Evolutionary conservation across 2,888 invertebrate species (phyloP), one percentile per base, ranked within the genome.

Genomic region (Oxystoma pomonae): DNA sequence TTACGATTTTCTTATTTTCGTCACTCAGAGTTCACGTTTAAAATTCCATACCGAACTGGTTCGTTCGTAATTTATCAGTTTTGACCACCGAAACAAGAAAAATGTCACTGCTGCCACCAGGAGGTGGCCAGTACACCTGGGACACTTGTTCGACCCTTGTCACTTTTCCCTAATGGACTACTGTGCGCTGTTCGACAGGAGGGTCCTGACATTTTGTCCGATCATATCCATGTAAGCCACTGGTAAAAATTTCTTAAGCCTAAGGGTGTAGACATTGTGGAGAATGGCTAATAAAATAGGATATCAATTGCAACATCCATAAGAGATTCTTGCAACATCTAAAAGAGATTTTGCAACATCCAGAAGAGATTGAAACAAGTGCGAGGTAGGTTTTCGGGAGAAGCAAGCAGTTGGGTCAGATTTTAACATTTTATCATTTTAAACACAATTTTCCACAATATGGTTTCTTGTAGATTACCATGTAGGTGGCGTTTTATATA

Each of bases 1-100:
- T 86, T 59, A 82, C 80, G 59, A 83, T 80, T 63, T 81, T 80
- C 67, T 60, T 81, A 76, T 70, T 82, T 59, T 58, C 58, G n/a
- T n/a, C n/a, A n/a, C 35, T 35, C 35, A 12, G 3, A 35, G 35
- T 35, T 12, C 12, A 7, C 35, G 35, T n/a, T n/a, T n/a, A n/a
- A n/a, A n/a, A 3, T 12, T 35, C 35, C 12, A 35, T 35, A 3
- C 3, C 12, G 3, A 35, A 12, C 35, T 35, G 12, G 5, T 7
- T 35, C 35, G 12, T 12, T 12, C 5, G 12, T 35, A 35, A 12
- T 12, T 35, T 35, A 12, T 7, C 58, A n/a, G 20, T 18, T 20
- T 53, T 22, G 49, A 52, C 51, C 58, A 60, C 55, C 50, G 58
- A 57, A 57, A 68, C 51, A 35, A 66, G 52, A 62, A 69, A 58